Base-by-base conservation (phyloP, 1,140 invertebrate species). In the Platorchestia sp. region DNA sequence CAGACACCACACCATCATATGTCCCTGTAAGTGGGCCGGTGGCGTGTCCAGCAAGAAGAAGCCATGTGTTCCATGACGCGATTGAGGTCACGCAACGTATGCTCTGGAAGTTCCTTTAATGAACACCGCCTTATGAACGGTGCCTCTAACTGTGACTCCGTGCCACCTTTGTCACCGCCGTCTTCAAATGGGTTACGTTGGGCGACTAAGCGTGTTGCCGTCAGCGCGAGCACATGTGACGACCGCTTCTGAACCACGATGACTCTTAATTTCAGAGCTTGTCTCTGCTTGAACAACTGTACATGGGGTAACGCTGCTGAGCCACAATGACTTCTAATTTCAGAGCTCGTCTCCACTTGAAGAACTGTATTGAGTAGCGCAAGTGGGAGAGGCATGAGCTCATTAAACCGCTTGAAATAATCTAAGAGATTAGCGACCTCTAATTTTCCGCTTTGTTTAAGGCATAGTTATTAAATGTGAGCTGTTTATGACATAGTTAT, bases 1-100 rank as follows among this genome's bases (percentile, higher is more conserved):
- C 27, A 36, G 59, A 36, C 59, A 36, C 59, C 59, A 36, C 47
- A 51, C 47, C 7, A 51, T 36, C 59, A 75, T 75, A 41, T 89
- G 87, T 45, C 40, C 16, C 45, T 0, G 3, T 45, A 93, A 45
- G 91, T 47, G 45, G 5, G 40, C 43, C 91, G 44, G 44, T 93
- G 45, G 43, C 91, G 91, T 93, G 91, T 93, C 91, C 91, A 44
- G 87, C 87, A 90, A 22, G 41, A 42, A 45, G 36, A 40, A 93
- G 91, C 45, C 91, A 93, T 93, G 45, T 93, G 91, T 93, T 93
- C 43, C 45, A 93, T 45, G 91, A n/a, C 5, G 91, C 45, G 10
- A 93, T 93, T 93, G 91, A 47, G 91, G 91, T 93, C 91, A 93
- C 91, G 91, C 91, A 47, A 93, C 91, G 43, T 93, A 93, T 93